These are phyloP conservation scores for Solenodon paradoxus DNA, from an alignment of 2,113 vertebrate species.

Conservation along the genomic window DNA sequence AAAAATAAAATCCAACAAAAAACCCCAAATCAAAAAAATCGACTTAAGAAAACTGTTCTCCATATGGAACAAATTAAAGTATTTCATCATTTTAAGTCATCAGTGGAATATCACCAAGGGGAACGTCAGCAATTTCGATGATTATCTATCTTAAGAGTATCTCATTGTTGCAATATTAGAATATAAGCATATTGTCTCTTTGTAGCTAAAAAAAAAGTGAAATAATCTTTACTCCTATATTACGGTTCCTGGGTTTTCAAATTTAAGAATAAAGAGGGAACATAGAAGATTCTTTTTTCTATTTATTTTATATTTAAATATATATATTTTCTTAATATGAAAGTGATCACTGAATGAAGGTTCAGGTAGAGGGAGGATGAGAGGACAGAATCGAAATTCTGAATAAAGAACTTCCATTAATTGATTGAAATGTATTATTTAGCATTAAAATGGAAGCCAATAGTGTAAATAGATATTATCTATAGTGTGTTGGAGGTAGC, in stretches of 20 bases:
- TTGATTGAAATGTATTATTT: constrained; percentile 2
- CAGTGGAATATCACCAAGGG: not conserved
- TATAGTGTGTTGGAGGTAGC: not conserved
- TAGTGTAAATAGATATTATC: not conserved
- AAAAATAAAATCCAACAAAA: not conserved
- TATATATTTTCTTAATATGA: not conserved
- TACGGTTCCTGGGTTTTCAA: not conserved
- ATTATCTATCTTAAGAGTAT: not conserved
- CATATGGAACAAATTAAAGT: not conserved
- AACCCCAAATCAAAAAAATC: not conserved
- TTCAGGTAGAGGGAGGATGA: not conserved
- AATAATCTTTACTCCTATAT: not conserved
- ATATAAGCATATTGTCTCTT: not conserved
- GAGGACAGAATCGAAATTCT: not conserved
- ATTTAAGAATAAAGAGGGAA: not conserved
- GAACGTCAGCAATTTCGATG: not conserved
- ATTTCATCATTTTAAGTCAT: not conserved
- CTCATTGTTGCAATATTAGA: not conserved
- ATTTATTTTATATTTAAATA: not conserved
- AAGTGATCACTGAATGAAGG: not conserved
- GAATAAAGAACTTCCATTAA: not conserved
- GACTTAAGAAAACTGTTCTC: not conserved
- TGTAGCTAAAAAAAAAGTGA: not conserved
- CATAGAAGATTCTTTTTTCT: not conserved
- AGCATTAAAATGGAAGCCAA: not conserved